Evolutionary conservation across 2,797 vertebrate species (phyloP).

Genomic region (Karalla daura): DNA sequence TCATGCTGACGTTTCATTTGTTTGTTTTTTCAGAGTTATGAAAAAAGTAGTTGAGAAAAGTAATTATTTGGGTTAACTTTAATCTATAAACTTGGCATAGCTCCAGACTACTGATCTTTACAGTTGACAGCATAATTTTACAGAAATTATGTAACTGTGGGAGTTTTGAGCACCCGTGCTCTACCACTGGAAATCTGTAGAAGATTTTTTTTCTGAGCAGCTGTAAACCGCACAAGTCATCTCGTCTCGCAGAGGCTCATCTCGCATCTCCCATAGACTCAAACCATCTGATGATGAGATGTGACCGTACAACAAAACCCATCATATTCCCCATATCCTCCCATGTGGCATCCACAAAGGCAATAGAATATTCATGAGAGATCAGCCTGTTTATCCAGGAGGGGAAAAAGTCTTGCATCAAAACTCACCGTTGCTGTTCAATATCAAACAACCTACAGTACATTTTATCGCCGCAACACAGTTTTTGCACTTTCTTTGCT

Average conservation of each 20-base stretch:
- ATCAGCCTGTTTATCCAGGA: conserved; percentile 48
- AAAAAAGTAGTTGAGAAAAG: too few species aligned
- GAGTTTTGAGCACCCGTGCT: background rate
- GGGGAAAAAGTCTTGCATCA: conserved; percentile 17
- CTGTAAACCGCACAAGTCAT: too few species aligned
- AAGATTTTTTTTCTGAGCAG: too few species aligned
- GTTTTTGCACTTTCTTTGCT: conserved; percentile 29
- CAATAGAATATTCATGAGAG: conserved; percentile 72
- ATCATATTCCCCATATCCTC: background rate
- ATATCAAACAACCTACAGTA: conserved; percentile 29
- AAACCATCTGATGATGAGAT: conserved; percentile 19
- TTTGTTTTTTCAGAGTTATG: too few species aligned
- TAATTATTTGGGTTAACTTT: too few species aligned
- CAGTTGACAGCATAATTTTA: background rate
- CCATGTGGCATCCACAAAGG: conserved; percentile 49
- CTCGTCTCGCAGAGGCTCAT: too few species aligned
- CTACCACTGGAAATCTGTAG: too few species aligned
- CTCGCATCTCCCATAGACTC: background rate
- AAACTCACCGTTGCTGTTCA: conserved; percentile 24
- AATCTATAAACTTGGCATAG: too few species aligned
- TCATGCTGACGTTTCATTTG: too few species aligned
- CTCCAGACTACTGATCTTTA: background rate
- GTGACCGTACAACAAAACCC: conserved; percentile 42
- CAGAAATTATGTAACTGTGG: background rate
- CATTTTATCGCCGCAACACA: background rate